phyloP scores from a whole-genome alignment of 2,113 vertebrate genomes.

The Crotophaga sulcirostris region DNA sequence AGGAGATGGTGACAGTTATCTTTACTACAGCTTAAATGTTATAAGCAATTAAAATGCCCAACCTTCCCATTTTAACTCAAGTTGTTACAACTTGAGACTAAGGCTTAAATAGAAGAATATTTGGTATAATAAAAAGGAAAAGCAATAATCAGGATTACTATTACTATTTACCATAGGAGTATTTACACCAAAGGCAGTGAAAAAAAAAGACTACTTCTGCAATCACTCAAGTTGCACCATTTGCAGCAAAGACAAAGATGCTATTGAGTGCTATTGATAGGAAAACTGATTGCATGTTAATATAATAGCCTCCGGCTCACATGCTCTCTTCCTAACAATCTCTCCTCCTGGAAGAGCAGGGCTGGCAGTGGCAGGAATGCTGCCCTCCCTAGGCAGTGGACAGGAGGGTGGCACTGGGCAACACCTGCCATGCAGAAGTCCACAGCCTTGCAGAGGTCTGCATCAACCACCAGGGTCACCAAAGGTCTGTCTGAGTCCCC shows the following conservation, averaged over 20 bases:
- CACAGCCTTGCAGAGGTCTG: no score
- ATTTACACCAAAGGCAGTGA: background rate
- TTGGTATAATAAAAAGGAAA: background rate
- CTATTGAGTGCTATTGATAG: background rate
- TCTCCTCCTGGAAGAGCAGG: background rate
- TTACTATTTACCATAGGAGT: background rate
- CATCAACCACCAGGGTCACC: rapidly evolving
- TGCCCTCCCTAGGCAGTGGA: background rate
- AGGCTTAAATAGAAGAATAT: background rate
- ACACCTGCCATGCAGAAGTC: rapidly evolving
- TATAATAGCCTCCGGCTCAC: background rate
- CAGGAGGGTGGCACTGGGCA: background rate
- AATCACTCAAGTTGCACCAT: background rate
- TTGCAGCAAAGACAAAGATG: background rate
- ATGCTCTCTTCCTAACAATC: no score
- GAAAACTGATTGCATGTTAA: background rate
- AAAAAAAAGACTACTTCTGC: background rate
- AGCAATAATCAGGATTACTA: background rate
- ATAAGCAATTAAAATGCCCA: background rate
- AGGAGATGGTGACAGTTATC: background rate
- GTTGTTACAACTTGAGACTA: background rate
- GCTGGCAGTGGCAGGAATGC: no score
- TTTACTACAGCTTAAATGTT: background rate
- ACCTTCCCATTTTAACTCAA: background rate
- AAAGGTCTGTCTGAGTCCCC: no score